phyloP scores from a whole-genome alignment of 2,113 vertebrate genomes.

The Corythornis cristatus region DNA sequence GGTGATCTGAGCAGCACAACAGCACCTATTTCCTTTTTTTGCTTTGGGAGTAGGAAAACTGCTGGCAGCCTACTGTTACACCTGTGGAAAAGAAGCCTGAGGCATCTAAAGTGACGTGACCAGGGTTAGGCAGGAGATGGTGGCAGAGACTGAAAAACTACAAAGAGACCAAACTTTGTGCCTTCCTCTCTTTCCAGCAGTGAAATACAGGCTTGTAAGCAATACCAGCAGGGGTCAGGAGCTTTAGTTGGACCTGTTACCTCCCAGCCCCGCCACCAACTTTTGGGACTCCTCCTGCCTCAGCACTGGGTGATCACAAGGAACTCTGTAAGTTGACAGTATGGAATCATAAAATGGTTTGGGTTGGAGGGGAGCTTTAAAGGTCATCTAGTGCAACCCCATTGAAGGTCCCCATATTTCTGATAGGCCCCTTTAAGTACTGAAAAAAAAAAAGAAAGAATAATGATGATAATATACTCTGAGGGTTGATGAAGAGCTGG shows the following conservation, averaged over 20 bases:
- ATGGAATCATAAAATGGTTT: neutral
- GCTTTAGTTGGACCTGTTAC: rapidly evolving
- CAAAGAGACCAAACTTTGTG: neutral
- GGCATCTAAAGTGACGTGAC: neutral
- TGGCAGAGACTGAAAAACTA: neutral
- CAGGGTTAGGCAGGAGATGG: neutral
- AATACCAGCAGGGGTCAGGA: neutral
- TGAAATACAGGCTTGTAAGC: neutral
- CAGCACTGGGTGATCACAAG: rapidly evolving
- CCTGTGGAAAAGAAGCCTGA: neutral
- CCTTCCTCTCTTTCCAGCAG: neutral
- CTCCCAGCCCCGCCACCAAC: neutral
- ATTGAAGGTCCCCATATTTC: neutral
- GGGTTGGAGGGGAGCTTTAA: neutral
- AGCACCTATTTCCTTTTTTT: neutral
- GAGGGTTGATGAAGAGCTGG: neutral
- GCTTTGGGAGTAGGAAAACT: neutral
- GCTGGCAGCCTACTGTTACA: neutral
- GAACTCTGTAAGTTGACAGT: neutral
- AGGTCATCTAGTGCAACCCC: neutral
- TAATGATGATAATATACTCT: neutral
- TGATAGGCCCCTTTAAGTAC: neutral
- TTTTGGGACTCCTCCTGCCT: neutral
- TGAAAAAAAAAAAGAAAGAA: neutral
- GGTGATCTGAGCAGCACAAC: neutral